phyloP scores from a whole-genome alignment of 1,140 invertebrate genomes.

The Solenopsis invicta region DNA sequence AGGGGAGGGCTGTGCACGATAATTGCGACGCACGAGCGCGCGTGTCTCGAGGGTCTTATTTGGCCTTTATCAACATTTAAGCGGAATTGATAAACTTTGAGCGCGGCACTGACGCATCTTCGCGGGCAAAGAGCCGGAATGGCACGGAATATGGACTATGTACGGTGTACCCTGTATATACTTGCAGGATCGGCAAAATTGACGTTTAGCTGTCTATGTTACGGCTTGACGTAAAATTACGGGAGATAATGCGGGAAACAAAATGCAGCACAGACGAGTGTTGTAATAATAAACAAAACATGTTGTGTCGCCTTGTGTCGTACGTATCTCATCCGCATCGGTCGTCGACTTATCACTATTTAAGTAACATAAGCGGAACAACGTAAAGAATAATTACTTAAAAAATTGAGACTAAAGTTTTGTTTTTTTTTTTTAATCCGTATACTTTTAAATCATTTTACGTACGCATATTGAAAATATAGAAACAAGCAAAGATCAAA shows the following conservation, averaged over 20 bases:
- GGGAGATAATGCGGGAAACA: slow-evolving; percentile 1
- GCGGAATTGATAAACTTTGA: slow-evolving; percentile 31
- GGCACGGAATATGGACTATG: slow-evolving; percentile 31
- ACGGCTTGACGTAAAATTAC: slow-evolving; percentile 35
- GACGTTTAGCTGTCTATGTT: background rate
- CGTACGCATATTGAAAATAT: background rate
- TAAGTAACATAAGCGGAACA: background rate
- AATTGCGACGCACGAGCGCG: background rate
- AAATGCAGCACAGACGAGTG: background rate
- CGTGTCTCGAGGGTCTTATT: slow-evolving; percentile 9
- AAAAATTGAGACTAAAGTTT: background rate
- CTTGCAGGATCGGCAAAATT: slow-evolving; percentile 19
- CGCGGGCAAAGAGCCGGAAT: background rate
- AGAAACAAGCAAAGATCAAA: background rate
- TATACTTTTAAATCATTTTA: background rate
- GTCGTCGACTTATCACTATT: slow-evolving; percentile 34
- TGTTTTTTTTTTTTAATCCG: background rate
- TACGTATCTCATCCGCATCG: slow-evolving; percentile 3
- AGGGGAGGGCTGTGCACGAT: slow-evolving; percentile 3
- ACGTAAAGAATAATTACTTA: background rate
- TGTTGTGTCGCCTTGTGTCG: background rate
- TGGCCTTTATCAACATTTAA: slow-evolving; percentile 16
- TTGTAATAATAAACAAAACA: slow-evolving; percentile 36
- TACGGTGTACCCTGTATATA: background rate
- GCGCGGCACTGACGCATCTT: slow-evolving; percentile 10